phyloP scores from a whole-genome alignment of 2,797 vertebrate genomes.

The Darevskia mixta region DNA sequence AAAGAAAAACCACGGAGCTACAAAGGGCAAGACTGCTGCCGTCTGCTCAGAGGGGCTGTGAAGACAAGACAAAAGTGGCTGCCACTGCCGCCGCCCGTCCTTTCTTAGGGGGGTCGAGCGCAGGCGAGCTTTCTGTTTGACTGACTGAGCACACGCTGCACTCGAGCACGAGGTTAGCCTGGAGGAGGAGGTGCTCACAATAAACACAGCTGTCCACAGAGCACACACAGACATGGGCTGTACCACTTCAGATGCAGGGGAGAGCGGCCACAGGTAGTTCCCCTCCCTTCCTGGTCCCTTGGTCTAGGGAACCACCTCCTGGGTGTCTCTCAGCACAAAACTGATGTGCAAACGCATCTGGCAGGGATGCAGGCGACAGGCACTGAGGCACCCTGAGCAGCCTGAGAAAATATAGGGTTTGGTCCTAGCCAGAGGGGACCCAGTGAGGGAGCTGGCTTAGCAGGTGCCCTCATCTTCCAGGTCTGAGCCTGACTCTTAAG shows the following conservation, averaged over 20 bases:
- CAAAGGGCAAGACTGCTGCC: background rate
- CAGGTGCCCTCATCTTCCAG: slow-evolving; percentile 34
- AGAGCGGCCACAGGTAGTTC: slow-evolving; percentile 50
- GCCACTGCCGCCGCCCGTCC: background rate
- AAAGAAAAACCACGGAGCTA: too few relatives aligned
- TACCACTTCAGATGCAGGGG: slow-evolving; percentile 44
- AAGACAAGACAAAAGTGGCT: background rate
- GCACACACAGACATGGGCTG: slow-evolving; percentile 38
- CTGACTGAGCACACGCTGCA: slow-evolving; percentile 22
- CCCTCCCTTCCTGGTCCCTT: background rate
- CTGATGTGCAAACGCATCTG: background rate
- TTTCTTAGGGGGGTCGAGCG: background rate
- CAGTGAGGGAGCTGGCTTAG: slow-evolving; percentile 13
- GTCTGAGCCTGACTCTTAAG: background rate
- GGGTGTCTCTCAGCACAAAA: background rate
- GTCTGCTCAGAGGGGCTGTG: background rate
- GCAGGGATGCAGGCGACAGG: background rate
- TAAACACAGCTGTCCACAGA: slow-evolving; percentile 33
- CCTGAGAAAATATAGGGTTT: background rate
- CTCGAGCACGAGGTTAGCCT: slow-evolving; percentile 24
- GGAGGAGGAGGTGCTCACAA: slow-evolving; percentile 38
- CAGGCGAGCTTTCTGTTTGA: background rate
- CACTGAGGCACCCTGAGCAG: background rate
- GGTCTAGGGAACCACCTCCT: background rate
- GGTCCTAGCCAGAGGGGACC: background rate